Evolutionary conservation across 2,888 invertebrate species (phyloP).

Genomic region (Leptarthrus brevirostris): DNA sequence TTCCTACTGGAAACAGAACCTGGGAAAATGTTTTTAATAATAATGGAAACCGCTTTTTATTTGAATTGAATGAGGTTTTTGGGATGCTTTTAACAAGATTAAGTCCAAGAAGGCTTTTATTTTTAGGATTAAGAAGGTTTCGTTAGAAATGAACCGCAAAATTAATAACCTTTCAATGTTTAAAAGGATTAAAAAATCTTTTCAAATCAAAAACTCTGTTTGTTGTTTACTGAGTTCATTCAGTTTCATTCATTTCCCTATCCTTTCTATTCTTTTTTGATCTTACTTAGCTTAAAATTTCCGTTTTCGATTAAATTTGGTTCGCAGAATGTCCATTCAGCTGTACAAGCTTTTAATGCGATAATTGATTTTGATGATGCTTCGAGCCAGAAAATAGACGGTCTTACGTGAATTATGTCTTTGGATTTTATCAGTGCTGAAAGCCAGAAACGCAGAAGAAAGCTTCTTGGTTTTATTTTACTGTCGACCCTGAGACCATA

Average conservation of each 20-base stretch:
- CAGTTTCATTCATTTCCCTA: not conserved
- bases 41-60: not conserved
- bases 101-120: conserved; percentile 3
- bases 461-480: conserved; percentile 40
- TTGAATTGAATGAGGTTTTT: not conserved
- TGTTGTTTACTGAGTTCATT: not conserved
- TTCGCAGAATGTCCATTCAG: conserved; percentile 33
- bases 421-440: conserved; percentile 16
- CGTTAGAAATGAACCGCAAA: conserved; percentile 38
- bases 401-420: conserved; percentile 36
- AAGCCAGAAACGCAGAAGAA: conserved; percentile 3
- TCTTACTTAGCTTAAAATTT: conserved; percentile 32
- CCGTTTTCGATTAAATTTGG: conserved; percentile 24
- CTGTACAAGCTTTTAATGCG: conserved; percentile 48
- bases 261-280: conserved; percentile 12
- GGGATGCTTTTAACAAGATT: conserved; percentile 23
- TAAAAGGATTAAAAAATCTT: conserved; percentile 41
- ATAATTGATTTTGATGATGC: conserved; percentile 48
- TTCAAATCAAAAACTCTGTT: conserved; percentile 1
- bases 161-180: conserved; percentile 42
- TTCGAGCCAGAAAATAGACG: conserved; percentile 36
- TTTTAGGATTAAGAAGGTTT: conserved; percentile 12
- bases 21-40: not conserved
- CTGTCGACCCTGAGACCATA: conserved; percentile 47
- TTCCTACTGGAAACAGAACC: no score